phyloP scores from a whole-genome alignment of 2,888 invertebrate species.

The Chloroclystis v-ata region DNA sequence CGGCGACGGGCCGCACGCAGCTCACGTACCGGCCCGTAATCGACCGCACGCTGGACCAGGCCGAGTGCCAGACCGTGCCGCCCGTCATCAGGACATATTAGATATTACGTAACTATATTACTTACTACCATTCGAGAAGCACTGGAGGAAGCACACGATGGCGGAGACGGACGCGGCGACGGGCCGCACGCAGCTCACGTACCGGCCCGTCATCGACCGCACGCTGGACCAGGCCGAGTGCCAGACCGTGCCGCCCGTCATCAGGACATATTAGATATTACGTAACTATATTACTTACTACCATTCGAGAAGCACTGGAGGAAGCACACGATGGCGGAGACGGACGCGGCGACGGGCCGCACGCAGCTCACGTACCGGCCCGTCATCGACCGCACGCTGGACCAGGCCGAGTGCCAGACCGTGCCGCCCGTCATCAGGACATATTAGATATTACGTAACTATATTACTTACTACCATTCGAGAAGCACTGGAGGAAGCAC shows the following conservation, averaged over 20 bases:
- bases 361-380: constrained; percentile 92
- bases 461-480: constrained; percentile 84
- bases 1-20: constrained; percentile 85
- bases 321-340: constrained; percentile 93
- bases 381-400: constrained; percentile 95
- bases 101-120: constrained; percentile 16
- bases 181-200: constrained; percentile 89
- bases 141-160: constrained; percentile 99
- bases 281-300: constrained; percentile 52
- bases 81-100: constrained; percentile 96
- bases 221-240: constrained; percentile 92
- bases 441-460: constrained; percentile 78
- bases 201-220: constrained; percentile 95
- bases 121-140: constrained; percentile 87
- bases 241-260: constrained; percentile 92
- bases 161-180: constrained; percentile 83
- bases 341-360: constrained; percentile 86
- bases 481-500: constrained; percentile 99
- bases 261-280: constrained; percentile 88
- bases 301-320: constrained; percentile 95
- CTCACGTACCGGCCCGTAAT: constrained; percentile 96
- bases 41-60: constrained; percentile 90
- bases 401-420: constrained; percentile 87
- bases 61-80: constrained; percentile 91
- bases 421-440: constrained; percentile 96